Percentiles rank a stretch among this genome's conserved stretches.
Conservation (phyloP, 2,888 invertebrate species). For the Cephalotes varians region DNA sequence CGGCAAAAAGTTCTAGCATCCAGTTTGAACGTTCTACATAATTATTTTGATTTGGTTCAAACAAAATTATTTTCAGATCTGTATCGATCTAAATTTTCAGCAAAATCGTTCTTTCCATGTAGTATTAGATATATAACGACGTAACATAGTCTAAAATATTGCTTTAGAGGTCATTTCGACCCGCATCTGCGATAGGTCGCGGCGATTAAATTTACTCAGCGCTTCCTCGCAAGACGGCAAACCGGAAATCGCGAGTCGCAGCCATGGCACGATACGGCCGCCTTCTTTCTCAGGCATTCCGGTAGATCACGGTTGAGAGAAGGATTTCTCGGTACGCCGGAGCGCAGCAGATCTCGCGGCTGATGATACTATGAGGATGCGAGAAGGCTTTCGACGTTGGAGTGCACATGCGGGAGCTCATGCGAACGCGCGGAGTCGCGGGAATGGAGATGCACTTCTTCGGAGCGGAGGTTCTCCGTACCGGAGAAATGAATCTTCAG, state of each 20-base stretch:
- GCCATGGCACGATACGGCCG: conserved; percentile 55
- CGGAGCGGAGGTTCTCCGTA: conserved; percentile 56
- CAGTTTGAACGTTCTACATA: no score
- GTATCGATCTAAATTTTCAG: no score
- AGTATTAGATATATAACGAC: neutral
- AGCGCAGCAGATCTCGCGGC: conserved; percentile 61
- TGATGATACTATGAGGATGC: conserved; percentile 69
- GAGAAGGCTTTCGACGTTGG: conserved; percentile 62
- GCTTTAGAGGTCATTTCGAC: conserved; percentile 8
- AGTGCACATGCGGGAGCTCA: conserved; percentile 36
- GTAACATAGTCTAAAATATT: neutral
- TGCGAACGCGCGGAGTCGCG: conserved; percentile 31
- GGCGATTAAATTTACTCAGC: conserved; percentile 25
- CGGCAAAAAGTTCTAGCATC: no score
- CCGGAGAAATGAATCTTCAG: conserved; percentile 42
- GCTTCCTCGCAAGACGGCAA: conserved; percentile 34
- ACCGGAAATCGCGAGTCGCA: conserved; percentile 60
- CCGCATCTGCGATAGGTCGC: conserved; percentile 36
- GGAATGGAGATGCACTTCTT: conserved; percentile 61
- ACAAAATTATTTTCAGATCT: no score
- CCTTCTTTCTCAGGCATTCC: conserved; percentile 71
- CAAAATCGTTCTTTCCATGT: no score
- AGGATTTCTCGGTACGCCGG: conserved; percentile 57
- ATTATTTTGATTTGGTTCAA: no score
- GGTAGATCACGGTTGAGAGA: conserved; percentile 71